A percentile compares a stretch with the other conserved stretches of the same genome.
These are phyloP conservation scores for Capricornis sumatraensis DNA, from an alignment of 2,113 vertebrate genomes.

Conservation along the genomic window DNA sequence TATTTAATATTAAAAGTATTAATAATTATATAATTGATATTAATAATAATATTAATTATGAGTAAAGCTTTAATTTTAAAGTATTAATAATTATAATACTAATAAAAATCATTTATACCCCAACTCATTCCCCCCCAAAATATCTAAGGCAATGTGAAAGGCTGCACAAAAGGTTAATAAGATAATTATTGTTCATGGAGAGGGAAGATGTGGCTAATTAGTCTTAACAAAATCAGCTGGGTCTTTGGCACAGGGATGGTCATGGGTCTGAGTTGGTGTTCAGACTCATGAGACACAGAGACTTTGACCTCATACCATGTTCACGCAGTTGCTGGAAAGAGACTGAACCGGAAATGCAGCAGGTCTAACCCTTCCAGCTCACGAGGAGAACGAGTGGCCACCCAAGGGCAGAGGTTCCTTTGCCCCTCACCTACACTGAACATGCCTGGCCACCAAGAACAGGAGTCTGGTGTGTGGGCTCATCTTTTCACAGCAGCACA, in stretches of 20 bases:
- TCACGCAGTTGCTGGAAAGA: background rate
- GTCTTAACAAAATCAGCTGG: background rate
- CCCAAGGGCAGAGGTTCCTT: no score
- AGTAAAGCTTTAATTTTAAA: background rate
- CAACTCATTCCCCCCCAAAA: background rate
- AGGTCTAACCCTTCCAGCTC: background rate
- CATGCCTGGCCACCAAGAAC: background rate
- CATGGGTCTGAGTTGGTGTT: background rate
- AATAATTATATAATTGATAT: background rate
- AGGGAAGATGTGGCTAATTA: background rate
- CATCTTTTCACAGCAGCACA: background rate
- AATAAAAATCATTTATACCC: background rate
- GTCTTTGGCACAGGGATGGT: background rate
- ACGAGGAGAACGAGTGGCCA: background rate
- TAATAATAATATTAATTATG: background rate
- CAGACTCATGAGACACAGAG: background rate
- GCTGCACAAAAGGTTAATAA: background rate
- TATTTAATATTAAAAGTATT: no score
- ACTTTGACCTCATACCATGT: background rate
- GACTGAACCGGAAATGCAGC: background rate
- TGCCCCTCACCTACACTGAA: background rate
- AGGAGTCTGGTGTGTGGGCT: background rate
- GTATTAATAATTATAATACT: background rate
- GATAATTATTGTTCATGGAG: background rate
- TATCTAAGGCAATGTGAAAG: background rate